Conservation (phyloP, 2,113 vertebrate species). For the Lynx canadensis region DNA sequence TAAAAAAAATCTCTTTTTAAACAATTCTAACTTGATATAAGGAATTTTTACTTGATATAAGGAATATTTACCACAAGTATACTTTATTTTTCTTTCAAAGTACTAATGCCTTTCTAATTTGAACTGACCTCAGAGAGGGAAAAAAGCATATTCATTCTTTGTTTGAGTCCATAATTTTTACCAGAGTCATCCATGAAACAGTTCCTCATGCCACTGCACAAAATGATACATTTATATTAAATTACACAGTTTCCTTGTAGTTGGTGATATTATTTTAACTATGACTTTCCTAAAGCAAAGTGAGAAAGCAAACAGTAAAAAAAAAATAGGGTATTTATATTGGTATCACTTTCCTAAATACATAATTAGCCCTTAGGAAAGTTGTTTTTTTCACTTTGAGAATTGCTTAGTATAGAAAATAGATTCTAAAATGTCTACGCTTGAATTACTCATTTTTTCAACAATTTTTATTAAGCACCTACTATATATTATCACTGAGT, state of each 20-base stretch:
- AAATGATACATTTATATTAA: background rate
- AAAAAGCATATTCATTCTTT: background rate
- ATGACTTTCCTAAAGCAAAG: background rate
- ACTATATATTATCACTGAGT: background rate
- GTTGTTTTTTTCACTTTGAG: background rate
- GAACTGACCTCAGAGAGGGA: background rate
- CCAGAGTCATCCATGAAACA: conserved; percentile 1
- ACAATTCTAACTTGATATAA: background rate
- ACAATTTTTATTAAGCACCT: background rate
- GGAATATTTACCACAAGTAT: background rate
- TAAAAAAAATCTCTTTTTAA: background rate
- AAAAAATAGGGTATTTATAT: background rate
- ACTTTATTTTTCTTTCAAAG: conserved; percentile 19
- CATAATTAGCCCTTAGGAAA: background rate
- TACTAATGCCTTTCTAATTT: conserved; percentile 30
- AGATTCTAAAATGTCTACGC: background rate
- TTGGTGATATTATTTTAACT: background rate
- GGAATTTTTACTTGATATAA: background rate
- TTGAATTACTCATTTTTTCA: background rate
- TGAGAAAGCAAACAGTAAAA: background rate
- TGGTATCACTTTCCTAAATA: background rate
- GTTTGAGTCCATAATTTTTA: conserved; percentile 12
- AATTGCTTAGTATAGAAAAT: background rate
- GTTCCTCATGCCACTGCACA: background rate
- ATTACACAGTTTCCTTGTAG: background rate